Base-by-base conservation (phyloP, 2,888 invertebrate genomes). In the Harpalus rufipes region DNA sequence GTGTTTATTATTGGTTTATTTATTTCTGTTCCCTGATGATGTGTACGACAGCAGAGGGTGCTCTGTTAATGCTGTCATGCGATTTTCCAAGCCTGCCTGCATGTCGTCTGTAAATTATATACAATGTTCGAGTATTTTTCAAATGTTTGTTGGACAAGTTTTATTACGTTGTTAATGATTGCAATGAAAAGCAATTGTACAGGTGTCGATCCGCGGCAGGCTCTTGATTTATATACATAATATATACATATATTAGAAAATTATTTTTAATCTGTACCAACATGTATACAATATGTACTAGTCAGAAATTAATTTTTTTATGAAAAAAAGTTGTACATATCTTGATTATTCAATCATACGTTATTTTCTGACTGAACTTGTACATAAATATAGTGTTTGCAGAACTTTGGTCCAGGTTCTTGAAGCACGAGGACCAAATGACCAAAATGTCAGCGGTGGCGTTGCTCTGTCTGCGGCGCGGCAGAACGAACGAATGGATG, bases 351-450 rank as follows among this genome's bases (percentile, higher is more conserved):
- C 41, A 80, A 68, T 72, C 59, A 85, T 79, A 84, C 59, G 80
- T 80, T 80, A 80, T 85, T 85, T 85, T 85, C 85, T 85, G 85
- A 85, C 85, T 85, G 79, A 85, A 85, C 72, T 85, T 85, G 85
- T 85, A 84, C 84, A 84, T 82, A 82, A 84, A 76, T 39, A 84
- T 63, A 84, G 78, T 78, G 76, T 65, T 84, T 78, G 78, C 76
- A 84, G 63, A 84, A 84, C 74, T 84, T 61, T 78, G 82, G 82
- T 82, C 82, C 59, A 78, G 78, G 58, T 78, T 78, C 78, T 78
- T 78, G 59, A 41, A 63, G 63, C 39, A 32, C 8, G 61, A 80
- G 78, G 78, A 78, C 78, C 78, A 76, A 76, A 76, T 18, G 51
- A 76, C 56, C 58, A 25, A 61, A 61, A 39, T 61, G 80, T 61